Evolutionary conservation across 1,140 invertebrate species (phyloP).

Genomic region (Anagrus nilaparvatae): DNA sequence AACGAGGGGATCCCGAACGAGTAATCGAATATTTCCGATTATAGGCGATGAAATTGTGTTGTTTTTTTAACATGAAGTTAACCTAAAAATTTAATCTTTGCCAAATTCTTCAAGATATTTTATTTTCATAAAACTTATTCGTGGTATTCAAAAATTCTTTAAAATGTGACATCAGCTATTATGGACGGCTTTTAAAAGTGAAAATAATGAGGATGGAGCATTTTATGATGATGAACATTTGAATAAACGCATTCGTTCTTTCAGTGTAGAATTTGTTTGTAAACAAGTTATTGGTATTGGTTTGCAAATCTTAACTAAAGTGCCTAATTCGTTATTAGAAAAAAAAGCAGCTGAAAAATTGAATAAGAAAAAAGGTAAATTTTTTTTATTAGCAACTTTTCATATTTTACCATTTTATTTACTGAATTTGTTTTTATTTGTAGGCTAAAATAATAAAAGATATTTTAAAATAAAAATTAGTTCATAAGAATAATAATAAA

Average conservation of each 20-base stretch:
- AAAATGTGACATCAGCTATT: conserved; percentile 52
- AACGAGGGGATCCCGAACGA: no score
- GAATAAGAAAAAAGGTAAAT: no score
- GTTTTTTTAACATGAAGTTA: no score
- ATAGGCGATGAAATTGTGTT: no score
- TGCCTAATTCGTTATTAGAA: conserved; percentile 60
- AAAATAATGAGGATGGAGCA: conserved; percentile 40
- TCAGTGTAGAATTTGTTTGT: conserved; percentile 73
- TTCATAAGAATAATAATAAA: conserved; percentile 61
- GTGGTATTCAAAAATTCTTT: conserved; percentile 71
- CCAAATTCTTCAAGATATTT: conserved; percentile 60
- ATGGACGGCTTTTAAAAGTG: conserved; percentile 34
- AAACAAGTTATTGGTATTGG: conserved; percentile 69
- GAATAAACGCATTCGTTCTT: conserved; percentile 62
- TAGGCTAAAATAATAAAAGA: no score
- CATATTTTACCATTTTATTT: no score
- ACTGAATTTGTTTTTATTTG: no score
- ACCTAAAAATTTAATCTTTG: no score
- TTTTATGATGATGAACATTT: conserved; percentile 60
- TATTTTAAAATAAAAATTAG: conserved; percentile 54
- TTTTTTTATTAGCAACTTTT: no score
- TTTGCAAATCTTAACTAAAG: conserved; percentile 61
- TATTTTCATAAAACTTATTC: conserved; percentile 66
- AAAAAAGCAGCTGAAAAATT: no score
- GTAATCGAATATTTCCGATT: no score